A percentile compares a stretch with the other conserved stretches of the same genome.
Conservation (phyloP, 1,140 invertebrate genomes). For the Nasonia giraulti region DNA sequence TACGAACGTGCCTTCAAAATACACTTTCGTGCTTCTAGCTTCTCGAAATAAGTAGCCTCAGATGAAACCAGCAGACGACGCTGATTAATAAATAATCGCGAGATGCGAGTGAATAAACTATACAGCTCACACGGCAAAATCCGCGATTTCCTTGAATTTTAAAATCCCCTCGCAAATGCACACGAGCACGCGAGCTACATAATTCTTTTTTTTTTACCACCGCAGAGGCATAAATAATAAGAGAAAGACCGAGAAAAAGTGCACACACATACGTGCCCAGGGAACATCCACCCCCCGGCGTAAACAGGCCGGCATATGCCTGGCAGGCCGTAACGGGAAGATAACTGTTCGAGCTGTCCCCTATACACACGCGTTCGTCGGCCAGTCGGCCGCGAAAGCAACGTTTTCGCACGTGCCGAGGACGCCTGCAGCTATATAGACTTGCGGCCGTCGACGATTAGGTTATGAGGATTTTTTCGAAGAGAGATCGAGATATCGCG, state of each 20-base stretch:
- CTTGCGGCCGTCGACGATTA: constrained; percentile 30
- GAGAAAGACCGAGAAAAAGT: neutral
- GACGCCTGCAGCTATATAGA: neutral
- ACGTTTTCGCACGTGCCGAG: constrained; percentile 38
- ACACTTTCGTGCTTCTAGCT: too few species aligned
- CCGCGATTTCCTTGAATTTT: neutral
- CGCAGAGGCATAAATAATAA: constrained; percentile 4
- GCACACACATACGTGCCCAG: neutral
- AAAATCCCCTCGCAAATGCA: neutral
- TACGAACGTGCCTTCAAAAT: neutral
- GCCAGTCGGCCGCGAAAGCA: constrained; percentile 28
- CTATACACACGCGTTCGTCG: constrained; percentile 36
- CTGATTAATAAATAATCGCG: neutral
- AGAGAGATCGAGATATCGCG: constrained; percentile 8
- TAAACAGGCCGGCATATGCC: constrained; percentile 66
- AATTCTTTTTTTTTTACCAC: neutral
- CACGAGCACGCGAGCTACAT: neutral
- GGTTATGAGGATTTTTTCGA: neutral
- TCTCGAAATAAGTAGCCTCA: too few species aligned
- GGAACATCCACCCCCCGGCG: constrained; percentile 43
- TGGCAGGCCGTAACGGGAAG: constrained; percentile 71
- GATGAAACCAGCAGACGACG: neutral
- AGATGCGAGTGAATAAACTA: too few species aligned
- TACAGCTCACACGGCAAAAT: neutral
- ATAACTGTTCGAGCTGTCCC: constrained; percentile 62